Conservation (phyloP, 2,888 invertebrate genomes). For the Hemithea aestivaria region DNA sequence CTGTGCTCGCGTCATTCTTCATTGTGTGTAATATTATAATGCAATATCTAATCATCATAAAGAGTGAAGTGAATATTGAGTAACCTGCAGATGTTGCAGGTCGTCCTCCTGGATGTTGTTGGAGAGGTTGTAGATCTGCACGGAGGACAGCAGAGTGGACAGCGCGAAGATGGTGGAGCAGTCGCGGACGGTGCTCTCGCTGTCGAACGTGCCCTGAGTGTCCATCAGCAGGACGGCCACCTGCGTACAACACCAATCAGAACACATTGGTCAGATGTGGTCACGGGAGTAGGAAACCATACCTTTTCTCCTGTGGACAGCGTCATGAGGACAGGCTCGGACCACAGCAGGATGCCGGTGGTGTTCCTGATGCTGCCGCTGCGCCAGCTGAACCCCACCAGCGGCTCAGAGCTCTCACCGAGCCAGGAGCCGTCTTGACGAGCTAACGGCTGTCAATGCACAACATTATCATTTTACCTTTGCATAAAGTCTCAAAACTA, state of each 20-base stretch:
- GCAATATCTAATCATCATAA: too few species aligned
- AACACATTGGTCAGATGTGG: too few species aligned
- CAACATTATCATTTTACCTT: neutral
- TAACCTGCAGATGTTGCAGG: slow-evolving; percentile 90
- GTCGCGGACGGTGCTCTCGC: slow-evolving; percentile 94
- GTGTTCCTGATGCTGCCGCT: too few species aligned
- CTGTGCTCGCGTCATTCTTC: too few species aligned
- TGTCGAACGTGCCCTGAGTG: slow-evolving; percentile 96
- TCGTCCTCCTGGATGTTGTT: slow-evolving; percentile 97
- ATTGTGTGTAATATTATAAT: too few species aligned
- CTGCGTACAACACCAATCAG: slow-evolving; percentile 49
- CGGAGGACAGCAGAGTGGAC: slow-evolving; percentile 95
- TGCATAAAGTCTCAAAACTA: neutral
- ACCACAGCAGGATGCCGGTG: too few species aligned
- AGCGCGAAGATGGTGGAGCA: slow-evolving; percentile 84
- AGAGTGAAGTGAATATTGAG: slow-evolving; percentile 4
- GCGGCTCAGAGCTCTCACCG: too few species aligned
- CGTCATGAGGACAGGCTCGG: too few species aligned
- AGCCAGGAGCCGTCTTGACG: too few species aligned
- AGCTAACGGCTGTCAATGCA: neutral
- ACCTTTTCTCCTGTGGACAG: too few species aligned
- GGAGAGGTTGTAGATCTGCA: slow-evolving; percentile 88
- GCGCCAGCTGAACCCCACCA: too few species aligned
- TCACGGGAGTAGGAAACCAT: too few species aligned
- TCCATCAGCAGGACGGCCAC: slow-evolving; percentile 89